Evolutionary conservation across 2,113 vertebrate genomes (phyloP).

Genomic region (Meles meles): DNA sequence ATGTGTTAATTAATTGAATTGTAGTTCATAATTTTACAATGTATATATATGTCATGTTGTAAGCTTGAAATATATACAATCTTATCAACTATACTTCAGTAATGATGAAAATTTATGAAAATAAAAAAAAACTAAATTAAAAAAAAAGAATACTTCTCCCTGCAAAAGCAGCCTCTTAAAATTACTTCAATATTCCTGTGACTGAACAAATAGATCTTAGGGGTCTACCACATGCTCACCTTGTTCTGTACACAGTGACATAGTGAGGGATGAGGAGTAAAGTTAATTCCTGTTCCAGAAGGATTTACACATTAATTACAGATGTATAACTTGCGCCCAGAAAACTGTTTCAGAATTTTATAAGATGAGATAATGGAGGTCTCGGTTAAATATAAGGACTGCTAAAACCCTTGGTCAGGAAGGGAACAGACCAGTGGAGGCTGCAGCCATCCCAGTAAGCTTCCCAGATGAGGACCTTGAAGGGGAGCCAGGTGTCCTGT

Average conservation of each 20-base stretch:
- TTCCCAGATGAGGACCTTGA: neutral
- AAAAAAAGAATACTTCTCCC: neutral
- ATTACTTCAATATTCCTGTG: neutral
- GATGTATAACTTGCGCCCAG: neutral
- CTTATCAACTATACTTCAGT: neutral
- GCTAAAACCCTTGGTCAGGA: neutral
- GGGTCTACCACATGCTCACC: neutral
- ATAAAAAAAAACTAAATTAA: neutral
- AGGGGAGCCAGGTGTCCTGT: neutral
- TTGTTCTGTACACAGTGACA: neutral
- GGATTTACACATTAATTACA: neutral
- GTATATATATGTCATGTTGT: neutral
- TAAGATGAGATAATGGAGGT: neutral
- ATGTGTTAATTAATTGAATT: neutral
- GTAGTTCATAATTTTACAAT: neutral
- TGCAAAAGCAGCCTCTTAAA: neutral
- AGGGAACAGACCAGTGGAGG: neutral
- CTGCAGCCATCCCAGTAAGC: neutral
- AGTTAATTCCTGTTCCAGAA: neutral
- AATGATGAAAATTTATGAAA: neutral
- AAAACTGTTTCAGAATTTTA: neutral
- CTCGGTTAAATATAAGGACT: neutral
- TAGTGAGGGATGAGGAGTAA: neutral
- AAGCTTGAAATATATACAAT: neutral
- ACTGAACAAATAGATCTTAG: neutral